Conservation (phyloP, 1,140 invertebrate genomes). For the Myzus persicae region DNA sequence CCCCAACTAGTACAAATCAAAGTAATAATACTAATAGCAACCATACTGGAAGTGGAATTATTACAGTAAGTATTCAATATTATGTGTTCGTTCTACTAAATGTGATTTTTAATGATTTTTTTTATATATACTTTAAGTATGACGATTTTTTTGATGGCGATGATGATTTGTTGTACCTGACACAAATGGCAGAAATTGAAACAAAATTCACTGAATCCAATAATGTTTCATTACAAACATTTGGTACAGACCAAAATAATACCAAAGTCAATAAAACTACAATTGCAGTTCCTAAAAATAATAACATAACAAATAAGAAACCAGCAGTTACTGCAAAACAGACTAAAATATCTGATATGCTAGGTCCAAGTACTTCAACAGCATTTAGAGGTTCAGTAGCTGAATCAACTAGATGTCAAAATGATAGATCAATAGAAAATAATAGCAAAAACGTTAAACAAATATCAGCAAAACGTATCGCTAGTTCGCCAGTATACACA, state of each 20-base stretch:
- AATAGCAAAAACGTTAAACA: neutral
- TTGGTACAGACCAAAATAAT: neutral
- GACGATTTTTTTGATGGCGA: slow-evolving; percentile 55
- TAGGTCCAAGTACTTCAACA: slow-evolving; percentile 17
- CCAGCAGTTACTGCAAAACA: neutral
- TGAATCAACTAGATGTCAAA: neutral
- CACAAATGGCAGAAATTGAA: slow-evolving; percentile 50
- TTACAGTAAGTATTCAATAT: slow-evolving; percentile 22
- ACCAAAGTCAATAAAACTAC: neutral
- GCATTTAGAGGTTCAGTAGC: neutral
- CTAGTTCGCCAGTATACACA: slow-evolving; percentile 28
- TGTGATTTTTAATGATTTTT: slow-evolving; percentile 1
- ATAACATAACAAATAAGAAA: neutral
- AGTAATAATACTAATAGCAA: slow-evolving; percentile 22
- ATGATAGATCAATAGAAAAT: neutral
- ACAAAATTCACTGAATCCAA: neutral
- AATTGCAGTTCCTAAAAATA: neutral
- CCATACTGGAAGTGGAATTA: neutral
- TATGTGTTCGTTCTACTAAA: neutral
- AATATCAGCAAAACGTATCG: neutral
- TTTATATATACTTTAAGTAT: slow-evolving; percentile 7
- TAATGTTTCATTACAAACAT: neutral
- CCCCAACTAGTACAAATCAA: neutral
- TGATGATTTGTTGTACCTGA: slow-evolving; percentile 53
- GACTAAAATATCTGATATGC: slow-evolving; percentile 44